These are phyloP conservation scores for Dipodomys stephensi DNA, from an alignment of 2,113 vertebrate species.

Conservation along the genomic window DNA sequence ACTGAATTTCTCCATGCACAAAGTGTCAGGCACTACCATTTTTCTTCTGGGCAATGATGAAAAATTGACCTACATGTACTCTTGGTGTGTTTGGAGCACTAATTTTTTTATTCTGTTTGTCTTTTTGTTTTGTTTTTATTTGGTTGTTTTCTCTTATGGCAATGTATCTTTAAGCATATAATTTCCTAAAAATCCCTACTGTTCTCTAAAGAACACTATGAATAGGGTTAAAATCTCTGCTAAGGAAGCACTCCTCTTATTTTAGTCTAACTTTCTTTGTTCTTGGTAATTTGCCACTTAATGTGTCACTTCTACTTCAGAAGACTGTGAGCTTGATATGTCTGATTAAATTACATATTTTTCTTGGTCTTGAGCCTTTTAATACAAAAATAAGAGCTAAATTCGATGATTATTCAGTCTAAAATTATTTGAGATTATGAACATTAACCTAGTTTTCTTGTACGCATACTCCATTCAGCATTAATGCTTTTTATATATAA, in stretches of 20 bases:
- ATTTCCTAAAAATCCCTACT: not conserved
- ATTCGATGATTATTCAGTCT: slow-evolving; percentile 11
- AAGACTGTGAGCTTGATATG: not conserved
- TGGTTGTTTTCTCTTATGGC: not conserved
- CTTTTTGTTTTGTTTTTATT: not conserved
- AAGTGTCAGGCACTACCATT: not conserved
- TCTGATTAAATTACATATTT: slow-evolving; percentile 7
- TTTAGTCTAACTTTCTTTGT: slow-evolving; percentile 34
- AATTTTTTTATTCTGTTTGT: not conserved
- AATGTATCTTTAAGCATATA: slow-evolving; percentile 1
- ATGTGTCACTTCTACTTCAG: not conserved
- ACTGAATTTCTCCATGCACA: slow-evolving; percentile 8
- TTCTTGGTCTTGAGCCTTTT: slow-evolving; percentile 38
- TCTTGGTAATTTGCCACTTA: not conserved
- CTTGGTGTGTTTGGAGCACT: not conserved
- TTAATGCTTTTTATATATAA: not conserved
- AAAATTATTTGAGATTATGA: slow-evolving; percentile 54
- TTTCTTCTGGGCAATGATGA: slow-evolving; percentile 42
- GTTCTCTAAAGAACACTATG: not conserved
- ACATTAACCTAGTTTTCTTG: slow-evolving; percentile 50
- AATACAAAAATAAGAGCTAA: slow-evolving; percentile 30
- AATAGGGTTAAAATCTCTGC: not conserved
- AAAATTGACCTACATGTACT: slow-evolving; percentile 7
- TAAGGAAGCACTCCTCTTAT: not conserved
- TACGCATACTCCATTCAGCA: not conserved